Conservation (phyloP, 2,888 invertebrate species). For the Platycheirus rosarum region DNA sequence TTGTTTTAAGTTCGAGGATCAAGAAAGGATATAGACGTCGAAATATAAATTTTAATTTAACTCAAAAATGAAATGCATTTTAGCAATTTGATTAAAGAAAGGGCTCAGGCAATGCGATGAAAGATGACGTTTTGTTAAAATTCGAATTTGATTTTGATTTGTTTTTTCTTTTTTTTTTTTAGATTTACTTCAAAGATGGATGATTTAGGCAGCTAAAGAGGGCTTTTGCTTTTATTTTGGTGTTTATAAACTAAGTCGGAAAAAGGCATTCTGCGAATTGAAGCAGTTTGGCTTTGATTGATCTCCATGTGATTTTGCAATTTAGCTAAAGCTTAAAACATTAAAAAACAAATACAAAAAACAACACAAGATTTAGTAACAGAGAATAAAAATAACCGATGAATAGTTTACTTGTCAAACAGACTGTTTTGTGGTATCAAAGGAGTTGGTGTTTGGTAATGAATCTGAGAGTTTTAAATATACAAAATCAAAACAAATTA, state of each 20-base stretch:
- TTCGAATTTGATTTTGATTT: constrained; percentile 57
- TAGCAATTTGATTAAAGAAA: constrained; percentile 67
- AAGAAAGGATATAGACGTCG: constrained; percentile 51
- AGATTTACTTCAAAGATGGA: constrained; percentile 60
- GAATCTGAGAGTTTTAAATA: too few species aligned
- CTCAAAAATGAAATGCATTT: constrained; percentile 58
- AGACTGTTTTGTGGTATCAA: not conserved
- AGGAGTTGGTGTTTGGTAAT: not conserved
- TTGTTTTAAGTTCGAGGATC: constrained; percentile 55
- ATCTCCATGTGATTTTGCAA: constrained; percentile 51
- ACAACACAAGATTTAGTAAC: constrained; percentile 72
- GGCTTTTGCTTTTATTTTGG: constrained; percentile 25
- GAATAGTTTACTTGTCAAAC: constrained; percentile 57
- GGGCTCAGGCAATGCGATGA: constrained; percentile 78
- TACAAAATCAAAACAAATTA: too few species aligned
- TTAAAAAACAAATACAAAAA: constrained; percentile 43
- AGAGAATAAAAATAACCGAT: constrained; percentile 43
- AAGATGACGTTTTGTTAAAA: constrained; percentile 70
- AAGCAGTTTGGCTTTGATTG: constrained; percentile 49
- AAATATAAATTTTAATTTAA: constrained; percentile 54
- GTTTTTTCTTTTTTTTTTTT: constrained; percentile 24
- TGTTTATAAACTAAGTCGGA: constrained; percentile 49
- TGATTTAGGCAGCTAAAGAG: constrained; percentile 66
- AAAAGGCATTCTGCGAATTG: constrained; percentile 64
- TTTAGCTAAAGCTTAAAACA: constrained; percentile 47